These are phyloP conservation scores for Nemotelus nigrinus DNA, from an alignment of 2,888 invertebrate genomes.

Conservation along the genomic window DNA sequence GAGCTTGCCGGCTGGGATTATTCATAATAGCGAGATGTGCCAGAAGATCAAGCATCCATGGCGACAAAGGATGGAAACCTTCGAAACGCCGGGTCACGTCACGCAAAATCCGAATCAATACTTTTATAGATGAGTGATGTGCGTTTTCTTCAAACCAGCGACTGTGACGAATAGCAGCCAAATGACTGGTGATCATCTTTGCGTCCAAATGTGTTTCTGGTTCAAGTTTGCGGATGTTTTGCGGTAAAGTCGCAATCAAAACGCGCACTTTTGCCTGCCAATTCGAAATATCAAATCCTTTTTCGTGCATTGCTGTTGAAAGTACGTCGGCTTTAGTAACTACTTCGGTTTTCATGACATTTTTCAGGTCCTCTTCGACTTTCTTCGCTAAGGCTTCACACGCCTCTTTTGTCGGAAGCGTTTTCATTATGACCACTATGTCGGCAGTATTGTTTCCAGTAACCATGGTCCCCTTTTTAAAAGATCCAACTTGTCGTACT, in stretches of 20 bases:
- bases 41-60: slow-evolving; percentile 96
- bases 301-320: slow-evolving; percentile 69
- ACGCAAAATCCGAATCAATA: slow-evolving; percentile 90
- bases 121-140: slow-evolving; percentile 95
- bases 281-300: slow-evolving; percentile 90
- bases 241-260: slow-evolving; percentile 92
- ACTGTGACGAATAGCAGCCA: slow-evolving; percentile 94
- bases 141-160: slow-evolving; percentile 99
- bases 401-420: slow-evolving; percentile 94
- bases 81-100: slow-evolving; percentile 91
- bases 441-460: slow-evolving; percentile 95
- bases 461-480: slow-evolving; percentile 98
- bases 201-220: slow-evolving; percentile 82
- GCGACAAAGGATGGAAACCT: slow-evolving; percentile 89
- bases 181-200: slow-evolving; percentile 85
- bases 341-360: slow-evolving; percentile 72
- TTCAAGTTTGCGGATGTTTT: slow-evolving; percentile 92
- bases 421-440: slow-evolving; percentile 95
- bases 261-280: slow-evolving; percentile 88
- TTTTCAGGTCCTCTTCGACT: slow-evolving; percentile 86
- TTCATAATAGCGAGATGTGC: slow-evolving; percentile 97
- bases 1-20: slow-evolving; percentile 90
- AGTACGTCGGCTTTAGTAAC: slow-evolving; percentile 70
- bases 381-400: slow-evolving; percentile 92
- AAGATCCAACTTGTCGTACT: slow-evolving; percentile 96